A percentile compares a stretch with the other conserved stretches of the same genome.
These are phyloP conservation scores for Salvelinus sp. DNA, from an alignment of 2,113 vertebrate species.

Conservation along the genomic window DNA sequence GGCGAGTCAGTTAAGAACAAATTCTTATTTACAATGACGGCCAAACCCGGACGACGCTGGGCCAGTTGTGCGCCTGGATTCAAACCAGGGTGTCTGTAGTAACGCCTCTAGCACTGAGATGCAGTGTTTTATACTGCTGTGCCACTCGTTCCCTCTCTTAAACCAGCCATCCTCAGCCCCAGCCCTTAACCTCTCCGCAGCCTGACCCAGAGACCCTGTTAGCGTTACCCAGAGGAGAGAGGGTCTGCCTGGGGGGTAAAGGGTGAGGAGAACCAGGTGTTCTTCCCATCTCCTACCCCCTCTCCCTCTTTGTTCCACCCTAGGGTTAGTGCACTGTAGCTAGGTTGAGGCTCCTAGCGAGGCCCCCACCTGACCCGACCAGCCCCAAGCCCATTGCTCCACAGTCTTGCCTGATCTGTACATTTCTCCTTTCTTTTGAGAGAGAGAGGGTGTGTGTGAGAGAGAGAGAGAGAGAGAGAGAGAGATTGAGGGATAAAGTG, in stretches of 20 bases:
- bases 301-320: too few species aligned
- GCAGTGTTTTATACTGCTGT: too few species aligned
- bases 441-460: neutral
- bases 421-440: neutral
- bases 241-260: neutral
- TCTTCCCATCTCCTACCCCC: slow-evolving; percentile 1
- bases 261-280: neutral
- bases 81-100: too few species aligned
- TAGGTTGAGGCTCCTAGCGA: neutral
- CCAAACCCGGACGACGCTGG: too few species aligned
- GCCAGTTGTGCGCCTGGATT: too few species aligned
- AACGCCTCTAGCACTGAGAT: too few species aligned
- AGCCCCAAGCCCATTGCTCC: neutral
- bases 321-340: too few species aligned
- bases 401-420: slow-evolving; percentile 15
- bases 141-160: neutral
- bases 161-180: neutral
- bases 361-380: neutral
- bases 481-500: too few species aligned
- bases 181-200: neutral
- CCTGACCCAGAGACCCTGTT: neutral
- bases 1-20: too few species aligned
- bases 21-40: too few species aligned
- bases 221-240: neutral
- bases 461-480: neutral